Evolutionary conservation across 2,888 invertebrate genomes (phyloP).

Genomic region (Deilephila elpenor): DNA sequence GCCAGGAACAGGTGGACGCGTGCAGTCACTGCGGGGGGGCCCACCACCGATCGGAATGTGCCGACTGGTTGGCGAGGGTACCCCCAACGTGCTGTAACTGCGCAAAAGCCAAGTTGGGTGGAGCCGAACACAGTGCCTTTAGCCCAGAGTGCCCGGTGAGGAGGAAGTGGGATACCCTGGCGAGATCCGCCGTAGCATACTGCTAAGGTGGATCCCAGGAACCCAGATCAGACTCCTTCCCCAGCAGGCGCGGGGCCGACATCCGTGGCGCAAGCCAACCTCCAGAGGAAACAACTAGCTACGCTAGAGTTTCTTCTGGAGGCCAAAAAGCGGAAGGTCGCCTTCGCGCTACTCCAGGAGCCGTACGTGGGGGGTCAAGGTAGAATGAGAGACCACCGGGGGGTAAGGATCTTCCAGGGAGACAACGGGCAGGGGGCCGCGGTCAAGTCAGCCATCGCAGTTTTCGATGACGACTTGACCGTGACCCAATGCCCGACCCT

Average conservation of each 20-base stretch:
- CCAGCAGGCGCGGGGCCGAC: background rate
- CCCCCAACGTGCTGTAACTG: too few relatives aligned
- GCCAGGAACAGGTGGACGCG: background rate
- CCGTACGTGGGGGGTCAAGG: background rate
- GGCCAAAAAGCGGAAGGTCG: background rate
- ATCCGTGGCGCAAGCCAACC: slow-evolving; percentile 26
- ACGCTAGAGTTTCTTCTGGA: slow-evolving; percentile 26
- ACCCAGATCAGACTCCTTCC: background rate
- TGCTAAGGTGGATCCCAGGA: slow-evolving; percentile 33
- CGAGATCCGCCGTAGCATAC: slow-evolving; percentile 33
- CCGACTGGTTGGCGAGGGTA: too few relatives aligned
- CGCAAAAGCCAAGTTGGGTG: too few relatives aligned
- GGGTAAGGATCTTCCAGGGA: too few relatives aligned
- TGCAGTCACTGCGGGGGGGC: too few relatives aligned
- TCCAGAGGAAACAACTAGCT: slow-evolving; percentile 25
- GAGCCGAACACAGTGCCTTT: too few relatives aligned
- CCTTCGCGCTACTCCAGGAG: slow-evolving; percentile 15
- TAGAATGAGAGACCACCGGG: too few relatives aligned
- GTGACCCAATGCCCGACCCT: slow-evolving; percentile 7
- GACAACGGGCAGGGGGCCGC: too few relatives aligned
- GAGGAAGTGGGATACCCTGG: slow-evolving; percentile 31
- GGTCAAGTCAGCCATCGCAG: too few relatives aligned
- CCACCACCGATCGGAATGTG: too few relatives aligned
- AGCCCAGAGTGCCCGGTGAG: slow-evolving; percentile 17
- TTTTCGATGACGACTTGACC: too few relatives aligned